Evolutionary conservation across 1,140 invertebrate species (phyloP).

Genomic region (Cydia pomonella): DNA sequence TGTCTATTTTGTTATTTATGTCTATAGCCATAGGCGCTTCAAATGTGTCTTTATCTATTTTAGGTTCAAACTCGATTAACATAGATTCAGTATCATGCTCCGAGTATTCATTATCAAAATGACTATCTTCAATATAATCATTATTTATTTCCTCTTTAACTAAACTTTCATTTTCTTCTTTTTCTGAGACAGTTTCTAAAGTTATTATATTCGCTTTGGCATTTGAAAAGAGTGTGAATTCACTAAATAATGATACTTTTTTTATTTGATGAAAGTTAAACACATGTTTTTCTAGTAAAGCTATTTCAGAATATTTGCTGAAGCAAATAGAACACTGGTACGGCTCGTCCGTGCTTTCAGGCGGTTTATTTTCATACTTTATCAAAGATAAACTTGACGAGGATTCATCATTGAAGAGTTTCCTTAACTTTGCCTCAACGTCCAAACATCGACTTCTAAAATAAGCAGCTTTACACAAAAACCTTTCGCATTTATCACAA

Average conservation of each 20-base stretch:
- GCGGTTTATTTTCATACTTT: not conserved
- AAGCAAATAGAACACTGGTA: constrained; percentile 23
- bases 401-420: constrained; percentile 34
- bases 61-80: not conserved
- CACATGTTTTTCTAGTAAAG: not conserved
- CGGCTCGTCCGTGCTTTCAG: constrained; percentile 1
- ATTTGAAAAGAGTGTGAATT: not conserved
- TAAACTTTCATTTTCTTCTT: not conserved
- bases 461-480: constrained; percentile 55
- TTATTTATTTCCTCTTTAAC: constrained; percentile 20
- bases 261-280: constrained; percentile 4
- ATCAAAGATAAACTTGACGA: not conserved
- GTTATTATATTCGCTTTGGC: not conserved
- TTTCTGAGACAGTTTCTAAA: constrained; percentile 12
- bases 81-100: not conserved
- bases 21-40: not conserved
- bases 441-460: constrained; percentile 62
- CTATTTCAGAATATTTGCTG: not conserved
- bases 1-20: not conserved
- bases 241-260: constrained; percentile 2
- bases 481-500: constrained; percentile 54
- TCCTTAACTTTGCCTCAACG: constrained; percentile 54
- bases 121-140: not conserved
- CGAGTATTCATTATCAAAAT: constrained; percentile 4
- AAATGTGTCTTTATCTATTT: not conserved